These are phyloP conservation scores for Pandemis cinnamomeana DNA, from an alignment of 2,888 invertebrate genomes.

Conservation along the genomic window DNA sequence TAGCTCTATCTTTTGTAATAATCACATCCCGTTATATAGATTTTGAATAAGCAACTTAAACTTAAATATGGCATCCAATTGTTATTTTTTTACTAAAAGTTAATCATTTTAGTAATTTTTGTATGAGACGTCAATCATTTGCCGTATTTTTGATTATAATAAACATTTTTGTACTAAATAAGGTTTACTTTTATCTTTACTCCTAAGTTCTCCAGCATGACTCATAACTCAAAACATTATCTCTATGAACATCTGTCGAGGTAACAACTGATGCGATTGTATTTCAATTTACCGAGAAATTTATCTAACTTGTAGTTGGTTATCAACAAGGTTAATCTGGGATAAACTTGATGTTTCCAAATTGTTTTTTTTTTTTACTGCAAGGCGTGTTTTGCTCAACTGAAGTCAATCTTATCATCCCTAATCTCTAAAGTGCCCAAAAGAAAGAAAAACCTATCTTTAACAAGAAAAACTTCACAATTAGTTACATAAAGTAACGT, in stretches of 20 bases:
- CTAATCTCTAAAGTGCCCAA: too few species aligned
- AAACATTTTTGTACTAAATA: background rate
- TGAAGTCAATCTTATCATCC: background rate
- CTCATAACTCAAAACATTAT: background rate
- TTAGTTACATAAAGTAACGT: too few species aligned
- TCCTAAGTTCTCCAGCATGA: background rate
- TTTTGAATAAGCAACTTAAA: too few species aligned
- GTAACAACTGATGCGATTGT: background rate
- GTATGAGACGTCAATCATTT: background rate
- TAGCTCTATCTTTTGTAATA: too few species aligned
- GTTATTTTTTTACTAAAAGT: too few species aligned
- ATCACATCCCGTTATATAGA: too few species aligned
- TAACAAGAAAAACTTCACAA: too few species aligned
- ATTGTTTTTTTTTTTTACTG: background rate
- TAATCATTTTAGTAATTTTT: background rate
- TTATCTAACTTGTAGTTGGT: background rate
- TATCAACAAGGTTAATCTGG: background rate
- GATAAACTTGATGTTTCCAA: background rate
- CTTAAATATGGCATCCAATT: too few species aligned
- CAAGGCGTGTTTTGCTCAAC: background rate
- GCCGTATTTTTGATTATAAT: background rate
- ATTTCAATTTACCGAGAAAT: background rate
- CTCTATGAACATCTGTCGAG: background rate
- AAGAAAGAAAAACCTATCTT: too few species aligned
- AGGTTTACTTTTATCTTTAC: background rate